Evolutionary conservation across 2,113 vertebrate species (phyloP).

Genomic region (Alectura lathami): DNA sequence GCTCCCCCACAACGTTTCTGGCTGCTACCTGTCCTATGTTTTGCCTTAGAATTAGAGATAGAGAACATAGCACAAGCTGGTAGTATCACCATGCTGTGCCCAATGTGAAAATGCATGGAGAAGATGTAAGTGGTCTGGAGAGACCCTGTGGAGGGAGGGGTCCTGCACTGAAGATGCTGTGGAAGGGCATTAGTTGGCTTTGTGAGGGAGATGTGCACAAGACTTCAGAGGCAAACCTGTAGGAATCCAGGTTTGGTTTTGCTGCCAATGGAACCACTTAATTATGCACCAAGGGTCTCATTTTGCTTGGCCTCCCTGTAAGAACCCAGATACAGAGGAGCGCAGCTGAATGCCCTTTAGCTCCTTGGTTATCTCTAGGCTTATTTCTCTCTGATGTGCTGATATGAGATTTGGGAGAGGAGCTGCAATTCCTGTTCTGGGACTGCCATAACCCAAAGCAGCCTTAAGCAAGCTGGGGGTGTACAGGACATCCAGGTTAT

Average conservation of each 20-base stretch:
- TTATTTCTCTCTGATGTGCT: slow-evolving; percentile 7
- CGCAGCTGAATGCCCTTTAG: slow-evolving; percentile 56
- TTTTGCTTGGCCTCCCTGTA: not conserved
- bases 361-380: not conserved
- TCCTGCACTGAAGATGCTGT: not conserved
- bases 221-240: not conserved
- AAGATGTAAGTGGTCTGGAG: not conserved
- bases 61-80: not conserved
- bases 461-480: not conserved
- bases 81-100: not conserved
- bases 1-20: fast-evolving
- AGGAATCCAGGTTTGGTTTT: slow-evolving; percentile 5
- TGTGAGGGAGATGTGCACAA: not conserved
- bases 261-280: slow-evolving; percentile 11
- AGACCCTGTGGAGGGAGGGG: not conserved
- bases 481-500: not conserved
- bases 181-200: not conserved
- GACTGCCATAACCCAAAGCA: not conserved
- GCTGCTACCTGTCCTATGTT: not conserved
- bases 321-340: not conserved
- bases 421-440: slow-evolving; percentile 5
- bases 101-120: not conserved
- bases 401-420: not conserved
- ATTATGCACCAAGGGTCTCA: not conserved
- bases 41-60: not conserved